Base-by-base conservation (phyloP, 2,797 vertebrate species). In the Parauchenoglanis ngamensis region DNA sequence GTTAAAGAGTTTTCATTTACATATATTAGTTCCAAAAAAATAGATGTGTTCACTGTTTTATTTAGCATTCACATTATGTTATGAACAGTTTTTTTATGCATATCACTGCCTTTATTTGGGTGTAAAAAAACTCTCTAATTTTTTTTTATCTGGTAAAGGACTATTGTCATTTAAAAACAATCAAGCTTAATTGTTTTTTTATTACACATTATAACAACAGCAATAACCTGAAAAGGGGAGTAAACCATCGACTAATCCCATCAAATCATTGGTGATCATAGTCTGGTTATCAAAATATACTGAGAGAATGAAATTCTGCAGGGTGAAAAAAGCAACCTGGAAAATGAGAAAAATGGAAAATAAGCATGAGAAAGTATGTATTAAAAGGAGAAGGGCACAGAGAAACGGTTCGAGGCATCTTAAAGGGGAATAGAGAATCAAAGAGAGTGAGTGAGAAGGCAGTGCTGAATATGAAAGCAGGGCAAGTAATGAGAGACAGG, bases 361-460 rank as follows among this genome's bases (percentile, higher is more conserved):
- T 25, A 85, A 6, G n/a, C 46, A 67, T 12, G 2, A 67, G 13
- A n/a, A 61, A 63, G 61, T 75, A 78, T 77, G 35, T 68, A 84
- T 87, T 80, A 84, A 83, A 52, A 68, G 46, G 57, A 63, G 63
- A 49, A 67, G 59, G 67, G 31, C 57, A 63, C 68, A 84, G 77
- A 76, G 85, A 70, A 59, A 65, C 77, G 68, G 13, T 83, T 87
- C 67, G 31, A 59, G 3, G 49, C 35, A 89, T 35, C 87, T 92
- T 83, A 86, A 80, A 59, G 73, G 15, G 83, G 87, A 91, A 78
- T 44, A 94, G 93, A 89, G 61, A 85, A 86, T 86, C 78, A 88
- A 95, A 94, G 94, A 94, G 93, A 89, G 90, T 87, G 89, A 49
- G 73, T 79, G 61, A 89, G 54, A 72, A 83, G 82, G 15, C 73